Evolutionary conservation across 2,113 vertebrate species (phyloP).

Genomic region (Meleagris gallopavo): DNA sequence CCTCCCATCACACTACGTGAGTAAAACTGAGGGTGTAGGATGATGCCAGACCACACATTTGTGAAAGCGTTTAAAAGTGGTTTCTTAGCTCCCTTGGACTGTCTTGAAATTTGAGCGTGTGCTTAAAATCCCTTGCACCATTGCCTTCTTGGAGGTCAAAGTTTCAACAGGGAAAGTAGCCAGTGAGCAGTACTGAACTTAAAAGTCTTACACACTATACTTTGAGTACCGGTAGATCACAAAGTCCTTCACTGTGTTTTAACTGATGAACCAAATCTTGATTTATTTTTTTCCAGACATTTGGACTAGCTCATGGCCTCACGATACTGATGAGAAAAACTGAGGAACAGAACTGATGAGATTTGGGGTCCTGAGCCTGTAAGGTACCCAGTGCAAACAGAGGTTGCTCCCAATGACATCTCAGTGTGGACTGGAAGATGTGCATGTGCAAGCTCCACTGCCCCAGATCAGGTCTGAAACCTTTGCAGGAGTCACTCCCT

Average conservation of each 20-base stretch:
- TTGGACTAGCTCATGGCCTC: not conserved
- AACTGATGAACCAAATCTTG: not conserved
- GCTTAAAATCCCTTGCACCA: not conserved
- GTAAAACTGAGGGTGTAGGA: not conserved
- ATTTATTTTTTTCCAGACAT: not conserved
- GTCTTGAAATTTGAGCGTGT: not conserved
- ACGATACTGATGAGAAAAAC: not conserved
- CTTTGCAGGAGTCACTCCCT: not conserved
- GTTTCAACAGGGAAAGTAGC: not conserved
- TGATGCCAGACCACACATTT: not conserved
- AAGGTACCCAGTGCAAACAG: not conserved
- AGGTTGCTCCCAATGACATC: not conserved
- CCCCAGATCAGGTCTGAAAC: not conserved
- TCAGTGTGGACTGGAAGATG: not conserved
- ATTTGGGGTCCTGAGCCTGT: not conserved
- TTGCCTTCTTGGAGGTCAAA: not conserved
- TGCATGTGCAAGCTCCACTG: not conserved
- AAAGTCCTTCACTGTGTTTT: not conserved
- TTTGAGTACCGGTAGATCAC: not conserved
- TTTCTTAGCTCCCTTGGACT: not conserved
- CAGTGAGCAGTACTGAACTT: not conserved
- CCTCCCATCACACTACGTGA: not conserved
- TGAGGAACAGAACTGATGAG: not conserved
- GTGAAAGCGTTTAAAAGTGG: not conserved
- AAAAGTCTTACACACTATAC: not conserved